Evolutionary conservation across 2,797 vertebrate genomes (phyloP).

Genomic region (Catharus ustulatus): DNA sequence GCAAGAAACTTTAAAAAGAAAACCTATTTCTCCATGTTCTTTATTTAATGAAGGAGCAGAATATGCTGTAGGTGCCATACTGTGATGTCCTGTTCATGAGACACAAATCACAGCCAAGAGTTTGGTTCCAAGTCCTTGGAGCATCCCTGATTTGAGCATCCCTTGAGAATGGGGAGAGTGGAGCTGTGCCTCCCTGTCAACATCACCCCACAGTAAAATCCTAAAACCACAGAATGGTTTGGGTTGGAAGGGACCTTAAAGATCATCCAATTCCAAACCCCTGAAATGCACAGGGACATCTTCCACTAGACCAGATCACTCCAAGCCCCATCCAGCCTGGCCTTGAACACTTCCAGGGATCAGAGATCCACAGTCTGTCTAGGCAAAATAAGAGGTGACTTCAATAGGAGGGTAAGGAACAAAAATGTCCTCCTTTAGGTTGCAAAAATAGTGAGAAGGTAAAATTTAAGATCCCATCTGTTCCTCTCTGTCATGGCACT

Average conservation of each 20-base stretch:
- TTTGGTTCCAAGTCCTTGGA: neutral
- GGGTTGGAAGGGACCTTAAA: neutral
- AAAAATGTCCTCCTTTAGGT: neutral
- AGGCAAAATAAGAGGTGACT: neutral
- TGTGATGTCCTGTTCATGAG: neutral
- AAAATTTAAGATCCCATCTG: neutral
- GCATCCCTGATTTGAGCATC: neutral
- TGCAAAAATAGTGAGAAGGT: neutral
- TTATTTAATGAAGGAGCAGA: neutral
- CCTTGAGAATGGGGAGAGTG: neutral
- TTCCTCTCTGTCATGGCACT: rapidly evolving
- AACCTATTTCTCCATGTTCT: neutral
- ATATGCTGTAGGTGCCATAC: neutral
- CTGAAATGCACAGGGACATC: neutral
- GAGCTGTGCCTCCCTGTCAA: neutral
- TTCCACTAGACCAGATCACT: neutral
- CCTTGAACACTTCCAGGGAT: neutral
- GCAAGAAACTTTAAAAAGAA: neutral
- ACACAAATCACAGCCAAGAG: neutral
- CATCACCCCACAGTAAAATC: neutral
- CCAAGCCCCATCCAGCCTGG: neutral
- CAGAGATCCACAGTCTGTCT: neutral
- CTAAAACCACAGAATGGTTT: neutral
- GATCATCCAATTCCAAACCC: neutral
- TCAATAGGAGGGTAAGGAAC: neutral